Conservation (phyloP, 2,888 invertebrate genomes). For the Eristalis intricaria region DNA sequence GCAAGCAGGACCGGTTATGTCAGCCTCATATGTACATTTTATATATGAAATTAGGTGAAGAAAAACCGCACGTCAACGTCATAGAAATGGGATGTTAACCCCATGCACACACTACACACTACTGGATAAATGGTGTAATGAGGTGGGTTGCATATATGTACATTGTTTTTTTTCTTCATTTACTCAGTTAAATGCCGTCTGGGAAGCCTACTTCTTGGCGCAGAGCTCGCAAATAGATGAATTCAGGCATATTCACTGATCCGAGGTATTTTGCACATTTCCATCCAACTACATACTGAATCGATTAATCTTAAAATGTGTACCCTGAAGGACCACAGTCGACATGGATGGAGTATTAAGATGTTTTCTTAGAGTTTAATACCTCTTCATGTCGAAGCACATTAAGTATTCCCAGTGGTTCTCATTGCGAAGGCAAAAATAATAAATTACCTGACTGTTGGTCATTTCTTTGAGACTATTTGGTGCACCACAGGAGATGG, state of each 20-base stretch:
- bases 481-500: slow-evolving; percentile 47
- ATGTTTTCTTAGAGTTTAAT: slow-evolving; percentile 38
- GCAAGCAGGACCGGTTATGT: slow-evolving; percentile 17
- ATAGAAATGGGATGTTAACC: slow-evolving; percentile 47
- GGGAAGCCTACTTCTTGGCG: slow-evolving; percentile 1
- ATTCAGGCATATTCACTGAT: neutral
- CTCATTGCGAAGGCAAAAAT: slow-evolving; percentile 7
- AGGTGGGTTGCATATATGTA: neutral
- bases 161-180: neutral
- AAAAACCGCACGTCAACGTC: neutral
- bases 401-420: neutral
- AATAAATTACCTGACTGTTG: slow-evolving; percentile 18
- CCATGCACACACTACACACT: neutral
- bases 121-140: neutral
- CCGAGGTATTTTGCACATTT: slow-evolving; percentile 3
- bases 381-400: slow-evolving; percentile 9
- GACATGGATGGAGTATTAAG: slow-evolving; percentile 31
- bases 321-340: slow-evolving; percentile 24
- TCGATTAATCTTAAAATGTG: slow-evolving; percentile 26
- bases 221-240: neutral
- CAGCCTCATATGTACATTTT: slow-evolving; percentile 13
- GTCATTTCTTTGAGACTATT: slow-evolving; percentile 56
- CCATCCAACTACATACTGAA: slow-evolving; percentile 32
- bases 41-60: slow-evolving; percentile 47
- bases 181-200: slow-evolving; percentile 40